Evolutionary conservation across 2,797 vertebrate genomes (phyloP), one percentile per base, ranked within the genome.

Genomic region (Amniataba percoides): DNA sequence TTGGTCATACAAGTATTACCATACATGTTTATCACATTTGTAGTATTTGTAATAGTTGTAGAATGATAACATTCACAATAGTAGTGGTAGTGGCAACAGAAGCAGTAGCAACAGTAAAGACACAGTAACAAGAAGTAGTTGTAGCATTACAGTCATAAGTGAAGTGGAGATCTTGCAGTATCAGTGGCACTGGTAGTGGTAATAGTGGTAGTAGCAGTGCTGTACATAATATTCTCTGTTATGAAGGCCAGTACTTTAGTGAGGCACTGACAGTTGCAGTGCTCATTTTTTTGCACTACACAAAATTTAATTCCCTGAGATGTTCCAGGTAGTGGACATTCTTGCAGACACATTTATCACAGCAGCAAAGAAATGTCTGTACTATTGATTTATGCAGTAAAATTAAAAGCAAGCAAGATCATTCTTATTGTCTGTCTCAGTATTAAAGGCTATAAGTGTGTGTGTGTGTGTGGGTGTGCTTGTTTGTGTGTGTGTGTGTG

Each of bases 381-480:
- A 21, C 23, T 25, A 70, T 39, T 78, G 74, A 81, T 83, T 82
- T 31, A 72, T 62, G 34, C 68, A 34, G 39, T 25, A 51, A 62
- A 78, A 83, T 59, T 64, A 74, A 82, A 82, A 76, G 42, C 58
- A 49, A 60, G 31, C 51, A 27, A 16, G 53, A 21, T 61, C 0
- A 0, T 39, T 55, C 46, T 36, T 49, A 55, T 45, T 40, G 45
- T 64, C 46, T 73, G 53, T 65, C n/a, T 23, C 7, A 25, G 21
- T 62, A 39, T 65, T 34, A 21, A 42, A 61, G 39, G 36, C 10
- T 15, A 49, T 16, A 19, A n/a, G 14, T 19, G 27, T 53, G 27
- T 9, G 43, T 21, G 14, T n/a, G 62, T 53, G 45, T 60, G 46
- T 39, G 21, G 49, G 34, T 23, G 48, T 19, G 15, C 34, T 7